These are phyloP conservation scores for Glaucidium brasilianum DNA, from an alignment of 2,113 vertebrate species.

Conservation along the genomic window DNA sequence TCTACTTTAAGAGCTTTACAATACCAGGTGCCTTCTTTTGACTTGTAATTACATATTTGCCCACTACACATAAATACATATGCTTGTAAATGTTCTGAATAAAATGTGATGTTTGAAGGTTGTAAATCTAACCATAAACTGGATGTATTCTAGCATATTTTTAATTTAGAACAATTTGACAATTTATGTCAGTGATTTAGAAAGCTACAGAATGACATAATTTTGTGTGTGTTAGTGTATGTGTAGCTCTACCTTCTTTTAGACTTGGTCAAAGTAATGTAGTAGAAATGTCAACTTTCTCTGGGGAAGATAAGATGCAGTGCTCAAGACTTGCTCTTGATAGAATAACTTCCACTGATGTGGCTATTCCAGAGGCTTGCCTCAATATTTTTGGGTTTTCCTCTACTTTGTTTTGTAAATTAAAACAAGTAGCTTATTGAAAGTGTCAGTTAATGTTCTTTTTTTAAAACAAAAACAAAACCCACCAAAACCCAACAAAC, in stretches of 20 bases:
- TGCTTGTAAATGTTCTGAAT: background rate
- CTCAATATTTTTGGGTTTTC: background rate
- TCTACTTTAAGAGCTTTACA: background rate
- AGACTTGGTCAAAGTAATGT: background rate
- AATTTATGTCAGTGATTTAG: background rate
- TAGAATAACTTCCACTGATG: background rate
- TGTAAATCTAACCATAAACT: background rate
- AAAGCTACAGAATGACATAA: background rate
- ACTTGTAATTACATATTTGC: background rate
- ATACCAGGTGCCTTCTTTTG: background rate
- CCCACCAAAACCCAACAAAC: no score
- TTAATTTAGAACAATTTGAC: background rate
- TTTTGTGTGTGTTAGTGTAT: background rate
- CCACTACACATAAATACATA: background rate
- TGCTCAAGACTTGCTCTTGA: background rate
- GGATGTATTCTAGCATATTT: constrained; percentile 14
- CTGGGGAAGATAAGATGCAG: background rate
- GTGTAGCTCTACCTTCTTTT: background rate
- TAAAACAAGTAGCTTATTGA: background rate
- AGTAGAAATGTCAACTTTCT: background rate
- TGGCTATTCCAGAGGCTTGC: background rate
- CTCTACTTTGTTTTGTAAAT: background rate
- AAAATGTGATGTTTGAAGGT: background rate
- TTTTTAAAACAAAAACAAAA: background rate
- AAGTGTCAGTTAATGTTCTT: background rate